Base-by-base conservation (phyloP, 2,888 invertebrate species). In the Byasa hedistus region DNA sequence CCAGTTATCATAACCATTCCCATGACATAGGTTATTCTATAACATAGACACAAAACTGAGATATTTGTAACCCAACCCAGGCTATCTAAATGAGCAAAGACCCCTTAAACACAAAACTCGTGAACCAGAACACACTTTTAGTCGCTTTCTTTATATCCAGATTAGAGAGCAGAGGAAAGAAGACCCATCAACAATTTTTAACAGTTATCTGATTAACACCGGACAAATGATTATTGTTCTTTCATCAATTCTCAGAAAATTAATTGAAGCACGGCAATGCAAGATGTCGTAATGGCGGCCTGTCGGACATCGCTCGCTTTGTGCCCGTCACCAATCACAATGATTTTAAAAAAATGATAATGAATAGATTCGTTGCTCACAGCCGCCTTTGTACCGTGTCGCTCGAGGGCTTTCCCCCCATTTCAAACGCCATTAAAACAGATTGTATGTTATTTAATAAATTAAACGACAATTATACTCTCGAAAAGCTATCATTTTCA, bases 341-440 rank as follows among this genome's bases (percentile, higher is more conserved):
- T 75, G 69, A 72, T 65, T 68, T 69, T 76, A 76, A 81, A 48
- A 73, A 81, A 83, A 80, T 80, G 21, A 61, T 78, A 83, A 83
- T 82, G 79, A 83, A 82, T 83, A 79, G 80, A 77, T 78, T 75
- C 75, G 76, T 76, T 75, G 76, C 72, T 79, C 77, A 71, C 71
- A 69, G 68, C 58, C 61, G 69, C 66, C 69, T 70, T 71, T 71
- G 72, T 73, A 73, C 74, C 74, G 70, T 79, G 78, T 80, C 80
- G 76, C 78, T 75, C 61, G 72, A 69, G 78, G 81, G 74, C 69
- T 23, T 63, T 51, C 62, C 32, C 27, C 73, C 71, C 66, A 70
- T 71, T 70, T 69, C 64, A 61, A 68, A 68, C 54, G 64, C 70
- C 71, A 75, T 74, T 75, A 72, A 69, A 72, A 69, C 65, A 68